Percentiles rank a stretch among this genome's conserved stretches.
Evolutionary conservation across 2,888 invertebrate species (phyloP).

Genomic region (Rugalucina vietnamica): DNA sequence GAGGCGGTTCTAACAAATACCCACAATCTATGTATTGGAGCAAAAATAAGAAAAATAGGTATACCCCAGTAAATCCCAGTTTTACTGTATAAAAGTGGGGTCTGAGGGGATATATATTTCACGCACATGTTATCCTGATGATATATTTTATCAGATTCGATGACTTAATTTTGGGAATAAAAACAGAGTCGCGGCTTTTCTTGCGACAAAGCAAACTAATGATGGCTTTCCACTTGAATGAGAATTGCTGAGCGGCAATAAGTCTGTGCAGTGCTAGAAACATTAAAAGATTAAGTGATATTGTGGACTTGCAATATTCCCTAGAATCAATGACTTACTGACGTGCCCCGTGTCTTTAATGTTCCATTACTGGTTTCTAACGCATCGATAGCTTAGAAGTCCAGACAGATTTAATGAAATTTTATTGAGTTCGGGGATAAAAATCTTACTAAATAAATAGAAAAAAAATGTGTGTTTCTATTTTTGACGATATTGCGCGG

Average conservation of each 20-base stretch:
- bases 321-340: not conserved
- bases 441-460: too few relatives aligned
- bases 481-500: too few relatives aligned
- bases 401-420: constrained; percentile 4
- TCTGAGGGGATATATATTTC: not conserved
- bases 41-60: not conserved
- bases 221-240: too few relatives aligned
- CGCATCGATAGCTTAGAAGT: not conserved
- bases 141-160: too few relatives aligned
- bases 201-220: too few relatives aligned
- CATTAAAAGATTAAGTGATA: not conserved
- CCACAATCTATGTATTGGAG: not conserved
- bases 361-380: not conserved
- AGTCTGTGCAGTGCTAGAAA: not conserved
- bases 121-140: not conserved
- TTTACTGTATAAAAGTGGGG: not conserved
- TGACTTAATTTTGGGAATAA: too few relatives aligned
- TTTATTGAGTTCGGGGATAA: not conserved
- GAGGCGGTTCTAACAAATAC: too few relatives aligned
- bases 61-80: not conserved
- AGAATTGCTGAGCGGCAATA: not conserved
- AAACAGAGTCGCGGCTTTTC: too few relatives aligned
- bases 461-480: too few relatives aligned
- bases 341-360: not conserved
- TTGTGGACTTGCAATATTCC: not conserved